phyloP scores from a whole-genome alignment of 2,113 vertebrate species.

The Nerophis ophidion region DNA sequence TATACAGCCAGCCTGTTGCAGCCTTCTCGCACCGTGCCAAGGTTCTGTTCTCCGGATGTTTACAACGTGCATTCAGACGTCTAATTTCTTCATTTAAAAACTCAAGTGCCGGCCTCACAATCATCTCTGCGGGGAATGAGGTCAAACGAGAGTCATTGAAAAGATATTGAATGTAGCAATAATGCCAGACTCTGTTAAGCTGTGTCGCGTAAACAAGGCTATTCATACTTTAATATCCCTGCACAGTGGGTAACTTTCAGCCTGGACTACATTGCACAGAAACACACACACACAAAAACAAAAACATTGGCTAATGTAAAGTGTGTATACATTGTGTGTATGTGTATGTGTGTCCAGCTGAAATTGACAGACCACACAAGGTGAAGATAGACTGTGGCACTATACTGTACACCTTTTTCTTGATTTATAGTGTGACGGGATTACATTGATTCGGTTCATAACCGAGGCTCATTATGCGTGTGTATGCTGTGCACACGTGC shows the following conservation, averaged over 20 bases:
- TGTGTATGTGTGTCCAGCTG: constrained; percentile 15
- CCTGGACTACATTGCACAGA: constrained; percentile 9
- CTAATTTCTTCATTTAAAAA: constrained; percentile 28
- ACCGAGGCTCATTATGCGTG: constrained; percentile 47
- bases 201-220: constrained; percentile 22
- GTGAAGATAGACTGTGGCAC: constrained; percentile 40
- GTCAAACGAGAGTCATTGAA: constrained; percentile 27
- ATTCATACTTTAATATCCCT: constrained; percentile 21
- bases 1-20: constrained; percentile 10
- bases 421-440: constrained; percentile 70
- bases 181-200: constrained; percentile 24
- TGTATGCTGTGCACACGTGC: constrained; percentile 20
- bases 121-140: constrained; percentile 30
- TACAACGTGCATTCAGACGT: constrained; percentile 15
- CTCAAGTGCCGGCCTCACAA: constrained; percentile 16
- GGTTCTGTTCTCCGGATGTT: constrained; percentile 1
- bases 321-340: constrained; percentile 4
- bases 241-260: constrained; percentile 11
- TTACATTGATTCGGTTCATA: constrained; percentile 71
- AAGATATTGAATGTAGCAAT: constrained; percentile 32
- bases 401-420: constrained; percentile 53
- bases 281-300: background rate
- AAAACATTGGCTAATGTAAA: constrained; percentile 27
- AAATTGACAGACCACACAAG: constrained; percentile 54
- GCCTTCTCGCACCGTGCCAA: background rate